These are phyloP conservation scores for Phoeniculus purpureus DNA, from an alignment of 2,797 vertebrate genomes.

Conservation along the genomic window DNA sequence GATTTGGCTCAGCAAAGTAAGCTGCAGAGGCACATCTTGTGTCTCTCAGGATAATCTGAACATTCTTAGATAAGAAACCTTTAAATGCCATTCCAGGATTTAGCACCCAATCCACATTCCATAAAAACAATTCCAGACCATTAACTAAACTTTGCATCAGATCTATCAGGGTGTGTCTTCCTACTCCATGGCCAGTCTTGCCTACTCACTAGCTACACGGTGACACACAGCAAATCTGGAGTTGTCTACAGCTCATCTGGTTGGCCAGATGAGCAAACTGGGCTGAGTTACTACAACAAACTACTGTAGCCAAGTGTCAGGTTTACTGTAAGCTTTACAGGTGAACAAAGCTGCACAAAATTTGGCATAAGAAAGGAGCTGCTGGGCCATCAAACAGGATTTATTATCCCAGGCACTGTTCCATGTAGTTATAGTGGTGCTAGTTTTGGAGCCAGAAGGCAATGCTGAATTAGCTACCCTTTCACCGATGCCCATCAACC, in stretches of 20 bases:
- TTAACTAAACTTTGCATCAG: slow-evolving; percentile 41
- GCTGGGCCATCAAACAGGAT: background rate
- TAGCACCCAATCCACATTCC: slow-evolving; percentile 28
- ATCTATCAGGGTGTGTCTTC: background rate
- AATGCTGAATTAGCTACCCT: background rate
- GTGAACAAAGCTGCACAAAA: background rate
- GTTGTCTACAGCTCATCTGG: background rate
- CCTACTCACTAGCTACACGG: background rate
- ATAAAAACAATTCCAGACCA: slow-evolving; percentile 23
- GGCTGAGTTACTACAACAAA: background rate
- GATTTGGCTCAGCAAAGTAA: background rate
- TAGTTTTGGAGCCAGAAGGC: background rate
- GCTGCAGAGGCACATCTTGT: background rate
- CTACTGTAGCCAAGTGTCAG: background rate
- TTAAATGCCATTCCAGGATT: slow-evolving; percentile 31
- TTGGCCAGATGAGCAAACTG: background rate
- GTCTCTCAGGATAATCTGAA: background rate
- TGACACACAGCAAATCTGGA: background rate
- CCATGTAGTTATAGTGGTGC: background rate
- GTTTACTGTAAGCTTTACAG: background rate
- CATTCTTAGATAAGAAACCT: slow-evolving; percentile 18
- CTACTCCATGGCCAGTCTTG: background rate
- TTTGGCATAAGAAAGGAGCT: background rate
- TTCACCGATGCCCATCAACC: background rate
- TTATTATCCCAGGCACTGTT: background rate